Evolutionary conservation across 2,113 vertebrate genomes (phyloP).

Genomic region (Macaca fascicularis): DNA sequence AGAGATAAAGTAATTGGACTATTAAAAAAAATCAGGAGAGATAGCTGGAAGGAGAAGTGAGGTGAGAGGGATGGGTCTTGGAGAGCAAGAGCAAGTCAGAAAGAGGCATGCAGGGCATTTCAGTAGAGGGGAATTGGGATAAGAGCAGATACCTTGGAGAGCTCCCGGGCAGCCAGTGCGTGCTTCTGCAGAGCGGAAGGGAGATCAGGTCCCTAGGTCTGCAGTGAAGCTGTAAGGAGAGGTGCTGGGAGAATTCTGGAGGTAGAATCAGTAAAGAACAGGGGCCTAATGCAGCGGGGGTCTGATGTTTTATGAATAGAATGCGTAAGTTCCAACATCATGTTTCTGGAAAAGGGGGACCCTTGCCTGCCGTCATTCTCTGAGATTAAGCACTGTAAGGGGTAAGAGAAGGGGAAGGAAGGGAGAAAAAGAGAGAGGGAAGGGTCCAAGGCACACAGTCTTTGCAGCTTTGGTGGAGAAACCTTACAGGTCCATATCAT

Average conservation of each 20-base stretch:
- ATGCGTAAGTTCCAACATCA: background rate
- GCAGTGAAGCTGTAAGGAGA: background rate
- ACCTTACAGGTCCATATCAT: background rate
- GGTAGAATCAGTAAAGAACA: background rate
- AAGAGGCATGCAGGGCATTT: background rate
- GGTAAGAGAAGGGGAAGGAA: too few relatives aligned
- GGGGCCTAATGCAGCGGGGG: background rate
- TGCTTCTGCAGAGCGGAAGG: background rate
- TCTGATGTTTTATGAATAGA: background rate
- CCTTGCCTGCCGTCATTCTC: background rate
- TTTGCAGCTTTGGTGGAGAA: background rate
- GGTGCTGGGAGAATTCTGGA: background rate
- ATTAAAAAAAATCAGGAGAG: background rate
- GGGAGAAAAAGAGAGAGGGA: too few relatives aligned
- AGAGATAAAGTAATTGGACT: constrained; percentile 60
- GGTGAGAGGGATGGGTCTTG: background rate
- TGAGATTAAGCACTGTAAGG: background rate
- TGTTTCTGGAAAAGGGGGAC: background rate
- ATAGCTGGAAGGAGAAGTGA: background rate
- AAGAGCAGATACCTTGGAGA: constrained; percentile 68
- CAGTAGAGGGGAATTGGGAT: background rate
- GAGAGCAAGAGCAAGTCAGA: background rate
- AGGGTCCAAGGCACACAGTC: rapidly evolving
- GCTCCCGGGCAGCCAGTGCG: background rate
- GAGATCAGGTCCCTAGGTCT: background rate